Percentiles rank a stretch among this genome's conserved stretches.
These are phyloP conservation scores for Salvator merianae DNA, from an alignment of 2,113 vertebrate genomes.

Conservation along the genomic window DNA sequence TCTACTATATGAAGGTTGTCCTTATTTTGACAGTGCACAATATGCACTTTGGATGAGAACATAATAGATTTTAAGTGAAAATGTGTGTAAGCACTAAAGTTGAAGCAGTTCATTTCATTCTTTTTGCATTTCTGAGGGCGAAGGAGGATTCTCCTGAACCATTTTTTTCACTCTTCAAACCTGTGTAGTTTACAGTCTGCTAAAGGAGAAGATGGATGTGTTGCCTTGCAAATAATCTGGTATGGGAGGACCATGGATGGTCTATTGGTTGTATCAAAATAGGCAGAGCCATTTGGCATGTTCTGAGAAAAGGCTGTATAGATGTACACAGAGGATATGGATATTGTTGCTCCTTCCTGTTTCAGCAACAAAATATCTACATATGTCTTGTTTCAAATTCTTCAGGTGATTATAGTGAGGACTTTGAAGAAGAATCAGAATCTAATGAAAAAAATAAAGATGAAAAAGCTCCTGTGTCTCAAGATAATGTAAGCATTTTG, in stretches of 20 bases:
- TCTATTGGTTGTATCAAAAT: neutral
- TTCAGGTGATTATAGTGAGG: conserved; percentile 85
- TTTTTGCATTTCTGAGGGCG: neutral
- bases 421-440: conserved; percentile 87
- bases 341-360: neutral
- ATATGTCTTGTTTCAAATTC: conserved; percentile 28
- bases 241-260: neutral
- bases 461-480: conserved; percentile 34
- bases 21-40: neutral
- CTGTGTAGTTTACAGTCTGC: neutral
- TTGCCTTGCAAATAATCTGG: neutral
- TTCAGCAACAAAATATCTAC: neutral
- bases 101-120: neutral
- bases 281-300: neutral
- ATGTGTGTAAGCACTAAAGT: neutral
- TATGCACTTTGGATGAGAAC: neutral
- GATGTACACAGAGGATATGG: neutral
- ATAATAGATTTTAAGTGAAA: neutral
- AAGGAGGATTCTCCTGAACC: neutral
- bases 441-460: conserved; percentile 51
- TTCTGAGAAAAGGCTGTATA: neutral
- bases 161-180: neutral
- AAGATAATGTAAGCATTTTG: conserved; percentile 40
- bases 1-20: neutral
- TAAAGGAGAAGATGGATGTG: neutral